Percentiles rank a stretch among this genome's conserved stretches.
phyloP scores from a whole-genome alignment of 2,113 vertebrate genomes.

The Proterorhinus semilunaris region DNA sequence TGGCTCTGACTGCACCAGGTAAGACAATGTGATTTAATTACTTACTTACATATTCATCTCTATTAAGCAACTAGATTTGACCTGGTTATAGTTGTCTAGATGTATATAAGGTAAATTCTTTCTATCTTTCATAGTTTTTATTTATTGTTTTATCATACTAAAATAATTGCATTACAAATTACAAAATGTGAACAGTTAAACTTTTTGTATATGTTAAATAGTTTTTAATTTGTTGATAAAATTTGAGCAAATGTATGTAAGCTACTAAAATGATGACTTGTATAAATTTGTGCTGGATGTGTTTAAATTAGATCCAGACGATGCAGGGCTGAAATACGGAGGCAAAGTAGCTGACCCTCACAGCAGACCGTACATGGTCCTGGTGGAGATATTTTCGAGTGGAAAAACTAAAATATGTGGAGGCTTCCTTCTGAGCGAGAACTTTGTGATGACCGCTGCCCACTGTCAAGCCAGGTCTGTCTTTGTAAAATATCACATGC shows the following conservation, averaged over 20 bases:
- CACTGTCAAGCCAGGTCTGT: slow-evolving; percentile 59
- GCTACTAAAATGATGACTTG: neutral
- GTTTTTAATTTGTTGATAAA: no score
- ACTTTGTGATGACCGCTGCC: slow-evolving; percentile 70
- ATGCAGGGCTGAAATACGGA: slow-evolving; percentile 33
- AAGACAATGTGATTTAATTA: neutral
- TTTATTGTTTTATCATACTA: no score
- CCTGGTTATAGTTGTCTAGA: no score
- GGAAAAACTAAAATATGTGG: neutral
- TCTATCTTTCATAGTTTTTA: no score
- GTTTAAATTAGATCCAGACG: slow-evolving; percentile 9
- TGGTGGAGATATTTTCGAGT: accelerated
- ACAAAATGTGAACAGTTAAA: no score
- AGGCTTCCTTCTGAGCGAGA: slow-evolving; percentile 61
- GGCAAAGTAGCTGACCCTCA: slow-evolving; percentile 31
- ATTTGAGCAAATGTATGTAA: neutral
- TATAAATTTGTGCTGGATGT: neutral
- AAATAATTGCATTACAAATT: no score
- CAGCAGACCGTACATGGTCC: slow-evolving; percentile 64
- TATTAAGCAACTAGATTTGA: no score
- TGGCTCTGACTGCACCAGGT: slow-evolving; percentile 51
- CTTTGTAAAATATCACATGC: neutral
- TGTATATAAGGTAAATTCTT: no score
- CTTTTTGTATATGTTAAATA: no score
- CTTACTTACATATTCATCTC: no score